A percentile compares a stretch with the other conserved stretches of the same genome.
phyloP scores from a whole-genome alignment of 2,797 vertebrate species.

The Lepilemur septentrionalis region DNA sequence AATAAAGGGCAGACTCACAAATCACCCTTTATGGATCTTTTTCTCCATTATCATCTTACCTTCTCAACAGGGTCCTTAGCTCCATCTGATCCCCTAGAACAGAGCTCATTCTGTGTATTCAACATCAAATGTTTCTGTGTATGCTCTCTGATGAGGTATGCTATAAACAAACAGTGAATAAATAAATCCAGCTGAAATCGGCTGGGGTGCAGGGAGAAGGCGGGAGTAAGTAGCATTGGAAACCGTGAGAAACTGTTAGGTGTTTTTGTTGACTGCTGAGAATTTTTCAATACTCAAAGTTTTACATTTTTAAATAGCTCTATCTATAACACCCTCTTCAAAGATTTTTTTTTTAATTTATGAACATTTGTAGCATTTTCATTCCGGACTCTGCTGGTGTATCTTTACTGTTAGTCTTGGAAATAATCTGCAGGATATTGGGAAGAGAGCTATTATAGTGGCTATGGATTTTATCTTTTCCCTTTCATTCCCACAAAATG shows the following conservation, averaged over 20 bases:
- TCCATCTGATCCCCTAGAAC: background rate
- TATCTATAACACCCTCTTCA: background rate
- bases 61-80: background rate
- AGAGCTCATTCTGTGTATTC: background rate
- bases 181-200: background rate
- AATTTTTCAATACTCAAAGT: background rate
- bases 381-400: background rate
- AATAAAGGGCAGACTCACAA: background rate
- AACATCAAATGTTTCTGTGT: background rate
- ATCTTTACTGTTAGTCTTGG: background rate
- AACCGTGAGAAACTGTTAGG: background rate
- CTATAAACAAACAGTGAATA: background rate
- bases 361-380: background rate
- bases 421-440: background rate
- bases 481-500: background rate
- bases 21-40: background rate
- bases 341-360: background rate
- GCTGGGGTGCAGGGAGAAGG: background rate
- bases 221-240: background rate
- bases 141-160: background rate
- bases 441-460: background rate
- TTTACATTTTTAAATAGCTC: background rate
- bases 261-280: background rate
- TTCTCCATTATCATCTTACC: background rate
- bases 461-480: background rate